A percentile compares a stretch with the other conserved stretches of the same genome.
Conservation (phyloP, 2,888 invertebrate species). For the Idaea aversata region DNA sequence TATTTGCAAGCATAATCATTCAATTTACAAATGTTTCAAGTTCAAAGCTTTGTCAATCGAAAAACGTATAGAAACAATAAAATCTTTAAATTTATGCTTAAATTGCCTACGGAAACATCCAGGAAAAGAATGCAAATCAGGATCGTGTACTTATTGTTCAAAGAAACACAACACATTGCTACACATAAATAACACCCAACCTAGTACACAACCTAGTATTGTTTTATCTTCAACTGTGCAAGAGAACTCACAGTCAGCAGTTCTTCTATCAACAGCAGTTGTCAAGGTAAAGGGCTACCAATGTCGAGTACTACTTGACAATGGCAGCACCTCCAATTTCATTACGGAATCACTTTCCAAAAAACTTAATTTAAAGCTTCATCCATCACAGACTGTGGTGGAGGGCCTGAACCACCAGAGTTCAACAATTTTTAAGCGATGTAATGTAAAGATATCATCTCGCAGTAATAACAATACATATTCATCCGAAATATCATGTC, state of each 20-base stretch:
- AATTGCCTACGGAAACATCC: slow-evolving; percentile 30
- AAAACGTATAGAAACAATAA: slow-evolving; percentile 17
- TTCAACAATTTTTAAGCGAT: not conserved
- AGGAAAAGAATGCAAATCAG: slow-evolving; percentile 25
- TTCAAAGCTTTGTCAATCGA: slow-evolving; percentile 25
- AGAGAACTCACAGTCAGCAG: not conserved
- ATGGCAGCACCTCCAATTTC: slow-evolving; percentile 19
- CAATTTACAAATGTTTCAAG: slow-evolving; percentile 29
- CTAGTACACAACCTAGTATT: not conserved
- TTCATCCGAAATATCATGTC: not conserved
- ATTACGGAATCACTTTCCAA: slow-evolving; percentile 12
- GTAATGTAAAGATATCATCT: not conserved
- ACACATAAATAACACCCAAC: slow-evolving; percentile 12
- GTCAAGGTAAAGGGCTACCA: not conserved
- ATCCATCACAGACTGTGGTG: slow-evolving; percentile 1
- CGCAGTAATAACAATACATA: not conserved
- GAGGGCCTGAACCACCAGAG: not conserved
- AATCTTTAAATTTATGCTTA: slow-evolving; percentile 23
- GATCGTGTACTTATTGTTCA: slow-evolving; percentile 29
- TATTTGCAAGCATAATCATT: slow-evolving; percentile 26
- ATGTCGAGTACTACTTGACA: slow-evolving; percentile 16
- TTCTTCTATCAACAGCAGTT: not conserved
- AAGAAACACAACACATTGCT: slow-evolving; percentile 29
- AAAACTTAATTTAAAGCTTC: not conserved
- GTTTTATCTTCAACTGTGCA: not conserved